Evolutionary conservation across 2,888 invertebrate genomes (phyloP).

Genomic region (Sarcophaga rosellei): DNA sequence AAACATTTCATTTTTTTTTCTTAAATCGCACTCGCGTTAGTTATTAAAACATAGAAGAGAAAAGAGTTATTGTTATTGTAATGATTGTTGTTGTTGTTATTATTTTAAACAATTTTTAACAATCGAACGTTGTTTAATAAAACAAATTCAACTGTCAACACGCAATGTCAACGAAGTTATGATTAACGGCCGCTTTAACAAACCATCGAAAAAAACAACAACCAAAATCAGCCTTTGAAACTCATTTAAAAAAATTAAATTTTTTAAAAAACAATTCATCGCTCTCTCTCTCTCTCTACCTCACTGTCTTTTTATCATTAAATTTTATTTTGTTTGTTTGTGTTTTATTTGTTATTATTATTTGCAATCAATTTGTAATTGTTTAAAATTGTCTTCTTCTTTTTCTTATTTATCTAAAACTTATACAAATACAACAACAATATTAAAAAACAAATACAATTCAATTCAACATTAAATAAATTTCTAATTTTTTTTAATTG

Average conservation of each 20-base stretch:
- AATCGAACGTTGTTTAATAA: constrained; percentile 53
- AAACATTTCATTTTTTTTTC: not conserved
- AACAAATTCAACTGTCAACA: constrained; percentile 69
- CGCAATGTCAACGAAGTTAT: constrained; percentile 69
- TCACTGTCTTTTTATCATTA: constrained; percentile 12
- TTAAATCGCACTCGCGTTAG: not conserved
- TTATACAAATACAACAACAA: constrained; percentile 20
- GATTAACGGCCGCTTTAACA: constrained; percentile 49
- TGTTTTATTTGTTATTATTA: not conserved
- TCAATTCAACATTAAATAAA: not conserved
- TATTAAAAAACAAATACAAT: not conserved
- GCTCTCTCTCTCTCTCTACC: not conserved
- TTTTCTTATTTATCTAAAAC: constrained; percentile 29
- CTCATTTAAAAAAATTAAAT: not conserved
- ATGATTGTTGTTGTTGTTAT: constrained; percentile 54
- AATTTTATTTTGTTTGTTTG: constrained; percentile 19
- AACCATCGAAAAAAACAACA: no score
- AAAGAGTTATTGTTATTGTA: constrained; percentile 48
- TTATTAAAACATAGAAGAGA: not conserved
- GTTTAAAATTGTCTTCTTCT: not conserved
- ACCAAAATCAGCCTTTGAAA: not conserved
- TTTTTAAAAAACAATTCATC: no score
- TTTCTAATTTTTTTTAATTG: not conserved
- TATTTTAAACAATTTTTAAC: not conserved
- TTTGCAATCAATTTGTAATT: not conserved